phyloP scores from a whole-genome alignment of 2,797 vertebrate species.

The Sebastes glaucus region DNA sequence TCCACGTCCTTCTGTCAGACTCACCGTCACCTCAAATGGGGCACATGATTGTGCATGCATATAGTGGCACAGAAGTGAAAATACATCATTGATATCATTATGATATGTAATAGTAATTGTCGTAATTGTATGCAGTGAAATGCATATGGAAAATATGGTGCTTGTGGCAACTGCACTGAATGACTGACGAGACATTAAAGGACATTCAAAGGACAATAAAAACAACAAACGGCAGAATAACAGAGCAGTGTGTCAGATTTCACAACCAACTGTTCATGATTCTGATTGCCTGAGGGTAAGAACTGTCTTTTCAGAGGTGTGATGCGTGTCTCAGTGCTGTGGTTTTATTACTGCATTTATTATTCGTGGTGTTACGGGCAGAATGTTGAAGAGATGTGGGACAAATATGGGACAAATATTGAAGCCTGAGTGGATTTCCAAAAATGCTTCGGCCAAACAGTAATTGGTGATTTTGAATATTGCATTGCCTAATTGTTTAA shows the following conservation, averaged over 20 bases:
- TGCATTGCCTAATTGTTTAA: not conserved
- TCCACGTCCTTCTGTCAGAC: not conserved
- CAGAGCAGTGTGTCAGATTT: slow-evolving; percentile 7
- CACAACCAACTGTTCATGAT: slow-evolving; percentile 27
- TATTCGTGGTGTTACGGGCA: slow-evolving; percentile 8
- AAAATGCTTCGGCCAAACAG: not conserved
- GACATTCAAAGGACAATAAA: slow-evolving; percentile 38
- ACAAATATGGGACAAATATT: not conserved
- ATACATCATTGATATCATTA: not conserved
- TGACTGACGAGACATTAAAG: slow-evolving; percentile 20
- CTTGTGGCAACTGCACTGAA: slow-evolving; percentile 8
- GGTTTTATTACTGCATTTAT: slow-evolving; percentile 49
- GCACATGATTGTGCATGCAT: not conserved
- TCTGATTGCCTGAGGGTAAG: slow-evolving; percentile 26
- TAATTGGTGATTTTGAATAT: not conserved
- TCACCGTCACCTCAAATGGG: not conserved
- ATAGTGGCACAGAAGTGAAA: not conserved
- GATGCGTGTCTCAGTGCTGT: slow-evolving; percentile 31
- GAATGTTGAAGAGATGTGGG: slow-evolving; percentile 21
- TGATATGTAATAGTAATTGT: not conserved
- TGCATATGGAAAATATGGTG: not conserved
- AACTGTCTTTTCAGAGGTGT: slow-evolving; percentile 29
- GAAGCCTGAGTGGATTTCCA: not conserved
- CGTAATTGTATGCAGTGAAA: not conserved
- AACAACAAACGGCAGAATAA: slow-evolving; percentile 31